A percentile compares a stretch with the other conserved stretches of the same genome.
Conservation (phyloP, 2,797 vertebrate genomes). For the Varecia variegata region DNA sequence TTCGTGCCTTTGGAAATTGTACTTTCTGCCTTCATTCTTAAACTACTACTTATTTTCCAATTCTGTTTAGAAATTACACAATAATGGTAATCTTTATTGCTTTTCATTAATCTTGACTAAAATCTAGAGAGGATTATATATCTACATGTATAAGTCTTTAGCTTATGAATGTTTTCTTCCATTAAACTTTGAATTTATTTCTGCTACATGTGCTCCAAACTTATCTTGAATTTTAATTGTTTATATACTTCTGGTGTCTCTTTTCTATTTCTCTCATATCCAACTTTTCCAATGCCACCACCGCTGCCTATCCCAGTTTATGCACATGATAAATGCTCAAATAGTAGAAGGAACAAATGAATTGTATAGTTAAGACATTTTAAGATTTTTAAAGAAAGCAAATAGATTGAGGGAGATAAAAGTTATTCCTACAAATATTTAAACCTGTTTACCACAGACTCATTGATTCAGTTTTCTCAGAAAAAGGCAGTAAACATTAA, state of each 20-base stretch:
- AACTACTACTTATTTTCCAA: neutral
- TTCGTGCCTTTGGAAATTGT: neutral
- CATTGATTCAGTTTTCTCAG: neutral
- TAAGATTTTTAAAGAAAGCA: neutral
- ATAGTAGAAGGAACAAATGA: neutral
- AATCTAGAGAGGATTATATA: neutral
- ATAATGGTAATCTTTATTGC: neutral
- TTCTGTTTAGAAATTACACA: neutral
- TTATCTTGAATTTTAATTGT: neutral
- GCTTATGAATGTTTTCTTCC: neutral
- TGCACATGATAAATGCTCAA: neutral
- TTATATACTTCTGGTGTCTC: neutral
- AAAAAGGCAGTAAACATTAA: neutral
- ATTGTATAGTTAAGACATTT: neutral
- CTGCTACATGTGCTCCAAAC: neutral
- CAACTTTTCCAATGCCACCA: neutral
- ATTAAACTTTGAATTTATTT: constrained; percentile 15
- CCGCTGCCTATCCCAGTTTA: neutral
- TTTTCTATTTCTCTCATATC: neutral
- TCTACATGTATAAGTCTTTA: neutral
- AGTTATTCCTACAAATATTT: neutral
- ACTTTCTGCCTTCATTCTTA: neutral
- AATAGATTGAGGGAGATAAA: neutral
- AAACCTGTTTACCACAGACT: neutral
- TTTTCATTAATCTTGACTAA: constrained; percentile 29